Conservation (phyloP, 2,888 invertebrate genomes). For the Amaurobius ferox region DNA sequence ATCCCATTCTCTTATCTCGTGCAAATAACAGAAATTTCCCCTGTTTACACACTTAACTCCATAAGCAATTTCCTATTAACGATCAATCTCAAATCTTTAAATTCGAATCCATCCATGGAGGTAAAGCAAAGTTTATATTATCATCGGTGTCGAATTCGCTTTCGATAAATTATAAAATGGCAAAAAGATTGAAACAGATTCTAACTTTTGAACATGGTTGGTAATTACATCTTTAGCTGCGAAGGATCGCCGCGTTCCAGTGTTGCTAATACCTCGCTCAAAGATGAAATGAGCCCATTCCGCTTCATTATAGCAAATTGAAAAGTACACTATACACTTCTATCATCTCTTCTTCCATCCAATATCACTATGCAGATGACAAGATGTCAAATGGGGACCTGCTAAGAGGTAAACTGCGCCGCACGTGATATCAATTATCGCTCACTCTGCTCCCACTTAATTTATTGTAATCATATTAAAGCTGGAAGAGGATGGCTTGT, state of each 20-base stretch:
- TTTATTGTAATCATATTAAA: conserved; percentile 39
- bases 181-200: not conserved
- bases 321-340: conserved; percentile 4
- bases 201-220: not conserved
- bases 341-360: conserved; percentile 15
- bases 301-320: conserved; percentile 23
- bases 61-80: too few relatives aligned
- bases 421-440: conserved; percentile 42
- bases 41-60: too few relatives aligned
- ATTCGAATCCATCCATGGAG: too few relatives aligned
- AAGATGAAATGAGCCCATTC: conserved; percentile 12
- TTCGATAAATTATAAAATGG: not conserved
- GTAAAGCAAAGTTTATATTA: too few relatives aligned
- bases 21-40: too few relatives aligned
- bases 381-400: conserved; percentile 30
- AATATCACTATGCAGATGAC: conserved; percentile 28
- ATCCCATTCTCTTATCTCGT: too few relatives aligned
- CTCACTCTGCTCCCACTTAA: conserved; percentile 22
- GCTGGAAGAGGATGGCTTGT: conserved; percentile 8
- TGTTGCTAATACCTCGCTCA: not conserved
- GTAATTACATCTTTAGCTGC: not conserved
- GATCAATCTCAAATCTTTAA: too few relatives aligned
- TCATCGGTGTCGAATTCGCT: too few relatives aligned
- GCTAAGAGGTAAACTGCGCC: conserved; percentile 35
- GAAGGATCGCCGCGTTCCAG: not conserved